These are phyloP conservation scores for Acropternis orthonyx DNA, from an alignment of 2,797 vertebrate species.

Conservation along the genomic window DNA sequence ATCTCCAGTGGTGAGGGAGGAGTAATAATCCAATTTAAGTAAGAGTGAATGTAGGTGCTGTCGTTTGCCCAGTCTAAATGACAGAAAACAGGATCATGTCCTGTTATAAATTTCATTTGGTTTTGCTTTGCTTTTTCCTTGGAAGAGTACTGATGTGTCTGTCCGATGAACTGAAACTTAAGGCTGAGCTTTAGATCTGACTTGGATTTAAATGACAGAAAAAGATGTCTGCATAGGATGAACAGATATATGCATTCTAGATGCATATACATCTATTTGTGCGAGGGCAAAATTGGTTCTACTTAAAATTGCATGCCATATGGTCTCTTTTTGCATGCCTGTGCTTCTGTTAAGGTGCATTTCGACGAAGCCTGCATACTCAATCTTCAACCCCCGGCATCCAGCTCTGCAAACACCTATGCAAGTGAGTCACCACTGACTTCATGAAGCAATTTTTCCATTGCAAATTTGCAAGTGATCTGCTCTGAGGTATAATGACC, in stretches of 20 bases:
- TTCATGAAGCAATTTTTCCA: neutral
- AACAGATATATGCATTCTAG: neutral
- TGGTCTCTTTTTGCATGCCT: neutral
- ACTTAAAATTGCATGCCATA: neutral
- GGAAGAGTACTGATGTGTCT: neutral
- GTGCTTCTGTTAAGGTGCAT: neutral
- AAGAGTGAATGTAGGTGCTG: neutral
- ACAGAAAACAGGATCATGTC: neutral
- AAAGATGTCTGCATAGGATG: neutral
- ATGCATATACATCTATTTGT: neutral
- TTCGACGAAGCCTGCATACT: neutral
- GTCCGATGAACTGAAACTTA: neutral
- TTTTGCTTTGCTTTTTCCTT: neutral
- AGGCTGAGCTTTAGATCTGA: neutral
- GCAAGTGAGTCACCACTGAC: neutral
- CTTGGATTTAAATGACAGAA: neutral
- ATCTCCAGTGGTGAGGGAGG: neutral
- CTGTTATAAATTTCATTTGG: neutral
- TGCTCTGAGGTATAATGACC: neutral
- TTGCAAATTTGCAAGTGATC: neutral
- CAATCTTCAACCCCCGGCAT: neutral
- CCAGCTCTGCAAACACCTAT: neutral
- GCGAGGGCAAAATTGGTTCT: neutral
- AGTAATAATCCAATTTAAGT: neutral
- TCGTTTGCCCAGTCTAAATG: neutral